phyloP scores from a whole-genome alignment of 2,888 invertebrate genomes.

The Auanema sp. region DNA sequence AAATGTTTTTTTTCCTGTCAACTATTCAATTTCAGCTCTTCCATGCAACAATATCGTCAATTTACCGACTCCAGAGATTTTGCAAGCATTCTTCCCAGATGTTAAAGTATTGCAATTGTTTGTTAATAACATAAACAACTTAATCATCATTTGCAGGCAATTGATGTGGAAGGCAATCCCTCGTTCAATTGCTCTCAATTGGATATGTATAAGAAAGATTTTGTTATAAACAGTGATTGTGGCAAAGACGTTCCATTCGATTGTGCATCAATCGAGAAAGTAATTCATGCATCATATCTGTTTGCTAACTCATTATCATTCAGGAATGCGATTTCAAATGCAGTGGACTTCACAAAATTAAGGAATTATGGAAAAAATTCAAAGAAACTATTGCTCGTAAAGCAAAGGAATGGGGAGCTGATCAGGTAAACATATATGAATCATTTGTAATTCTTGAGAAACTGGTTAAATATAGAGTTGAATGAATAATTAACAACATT shows the following conservation, averaged over 20 bases:
- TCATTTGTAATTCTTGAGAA: background rate
- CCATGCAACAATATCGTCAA: constrained; percentile 39
- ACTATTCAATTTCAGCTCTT: constrained; percentile 26
- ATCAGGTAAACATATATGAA: background rate
- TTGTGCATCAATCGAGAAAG: background rate
- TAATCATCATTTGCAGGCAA: constrained; percentile 23
- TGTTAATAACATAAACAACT: background rate
- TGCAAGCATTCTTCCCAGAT: constrained; percentile 43
- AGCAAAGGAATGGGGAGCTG: constrained; percentile 32
- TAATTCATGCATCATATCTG: background rate
- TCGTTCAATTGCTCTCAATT: constrained; percentile 33
- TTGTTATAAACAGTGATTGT: constrained; percentile 29
- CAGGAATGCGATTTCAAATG: constrained; percentile 48
- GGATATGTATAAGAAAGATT: constrained; percentile 15
- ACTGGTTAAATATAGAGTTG: background rate
- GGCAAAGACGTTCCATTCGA: constrained; percentile 4
- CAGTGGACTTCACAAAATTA: constrained; percentile 29
- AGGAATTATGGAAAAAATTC: constrained; percentile 39
- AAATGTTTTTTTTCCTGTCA: background rate
- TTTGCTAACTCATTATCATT: constrained; percentile 3
- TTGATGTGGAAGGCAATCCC: constrained; percentile 44
- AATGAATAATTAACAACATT: too few relatives aligned
- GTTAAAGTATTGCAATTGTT: constrained; percentile 20
- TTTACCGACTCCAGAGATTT: constrained; percentile 30
- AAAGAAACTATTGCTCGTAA: constrained; percentile 31